phyloP scores from a whole-genome alignment of 2,888 invertebrate genomes.

The Drosophila mercatorum region DNA sequence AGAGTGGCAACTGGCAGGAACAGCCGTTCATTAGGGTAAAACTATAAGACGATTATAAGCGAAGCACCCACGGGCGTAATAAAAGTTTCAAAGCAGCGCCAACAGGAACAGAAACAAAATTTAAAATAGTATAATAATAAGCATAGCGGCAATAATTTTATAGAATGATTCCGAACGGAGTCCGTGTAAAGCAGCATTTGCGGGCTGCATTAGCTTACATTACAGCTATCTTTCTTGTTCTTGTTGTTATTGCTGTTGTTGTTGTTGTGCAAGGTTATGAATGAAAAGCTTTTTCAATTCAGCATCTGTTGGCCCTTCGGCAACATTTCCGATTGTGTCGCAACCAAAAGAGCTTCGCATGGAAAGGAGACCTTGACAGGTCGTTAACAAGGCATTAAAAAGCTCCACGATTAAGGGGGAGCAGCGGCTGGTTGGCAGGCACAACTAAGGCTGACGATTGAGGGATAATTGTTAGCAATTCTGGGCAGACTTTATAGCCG shows the following conservation, averaged over 20 bases:
- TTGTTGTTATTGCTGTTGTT: conserved; percentile 15
- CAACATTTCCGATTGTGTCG: conserved; percentile 38
- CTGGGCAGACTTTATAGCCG: conserved; percentile 3
- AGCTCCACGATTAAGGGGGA: conserved; percentile 10
- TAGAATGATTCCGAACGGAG: conserved; percentile 1
- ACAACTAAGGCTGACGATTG: conserved; percentile 19
- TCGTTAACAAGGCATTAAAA: conserved; percentile 52
- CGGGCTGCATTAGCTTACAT: not conserved
- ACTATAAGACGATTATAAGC: conserved; percentile 66
- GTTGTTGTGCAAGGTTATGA: conserved; percentile 80
- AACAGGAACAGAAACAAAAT: conserved; percentile 4
- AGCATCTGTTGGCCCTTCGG: conserved; percentile 49
- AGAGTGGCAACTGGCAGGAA: conserved; percentile 8
- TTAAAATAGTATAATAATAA: conserved; percentile 20
- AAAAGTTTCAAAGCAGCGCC: not conserved
- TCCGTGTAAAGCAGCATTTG: not conserved
- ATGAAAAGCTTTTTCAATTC: conserved; percentile 82
- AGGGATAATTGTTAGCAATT: conserved; percentile 35
- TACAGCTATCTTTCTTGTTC: conserved; percentile 12
- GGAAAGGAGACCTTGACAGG: conserved; percentile 34
- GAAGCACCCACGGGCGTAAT: conserved; percentile 2
- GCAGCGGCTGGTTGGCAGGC: not conserved
- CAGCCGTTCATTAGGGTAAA: conserved; percentile 31
- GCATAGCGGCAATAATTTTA: conserved; percentile 6
- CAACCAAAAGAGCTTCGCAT: conserved; percentile 33